A percentile compares a stretch with the other conserved stretches of the same genome.
phyloP scores from a whole-genome alignment of 2,113 vertebrate genomes.

The Emydura subglobosa region DNA sequence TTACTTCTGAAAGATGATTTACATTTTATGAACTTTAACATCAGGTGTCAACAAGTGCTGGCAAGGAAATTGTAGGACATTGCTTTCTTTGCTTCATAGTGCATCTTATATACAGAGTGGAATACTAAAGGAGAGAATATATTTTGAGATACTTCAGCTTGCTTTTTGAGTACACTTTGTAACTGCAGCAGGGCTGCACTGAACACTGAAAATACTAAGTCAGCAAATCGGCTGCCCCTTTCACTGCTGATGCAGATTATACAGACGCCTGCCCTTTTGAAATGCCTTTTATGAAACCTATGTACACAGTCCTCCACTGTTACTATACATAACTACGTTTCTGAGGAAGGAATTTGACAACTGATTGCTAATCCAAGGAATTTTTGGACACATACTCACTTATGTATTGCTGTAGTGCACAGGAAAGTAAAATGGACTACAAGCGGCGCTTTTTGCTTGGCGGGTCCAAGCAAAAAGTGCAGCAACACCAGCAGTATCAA shows the following conservation, averaged over 20 bases:
- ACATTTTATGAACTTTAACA: conserved; percentile 64
- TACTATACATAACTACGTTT: conserved; percentile 85
- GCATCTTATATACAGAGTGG: conserved; percentile 45
- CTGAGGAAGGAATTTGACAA: conserved; percentile 66
- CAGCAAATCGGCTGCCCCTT: conserved; percentile 74
- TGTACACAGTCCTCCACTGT: conserved; percentile 80
- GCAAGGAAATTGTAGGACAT: conserved; percentile 35
- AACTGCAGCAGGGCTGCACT: conserved; percentile 87
- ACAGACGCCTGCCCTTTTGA: conserved; percentile 82
- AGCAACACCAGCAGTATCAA: conserved; percentile 98
- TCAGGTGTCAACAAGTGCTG: conserved; percentile 61
- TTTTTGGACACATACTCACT: conserved; percentile 78
- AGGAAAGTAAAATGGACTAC: conserved; percentile 99
- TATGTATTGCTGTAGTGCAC: conserved; percentile 99
- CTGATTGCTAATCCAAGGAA: conserved; percentile 59
- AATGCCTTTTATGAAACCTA: conserved; percentile 89
- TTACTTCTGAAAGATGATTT: conserved; percentile 75
- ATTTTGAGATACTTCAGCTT: conserved; percentile 20
- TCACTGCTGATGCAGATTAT: conserved; percentile 75
- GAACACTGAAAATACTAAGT: conserved; percentile 73
- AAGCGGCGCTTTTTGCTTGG: conserved; percentile 99
- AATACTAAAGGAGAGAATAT: conserved; percentile 41
- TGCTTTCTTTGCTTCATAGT: conserved; percentile 41
- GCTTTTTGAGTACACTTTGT: conserved; percentile 64
- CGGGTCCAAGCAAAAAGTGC: conserved; percentile 99